Evolutionary conservation across 2,888 invertebrate species (phyloP), one percentile per base, ranked within the genome.

Genomic region (Orchestes rusci): DNA sequence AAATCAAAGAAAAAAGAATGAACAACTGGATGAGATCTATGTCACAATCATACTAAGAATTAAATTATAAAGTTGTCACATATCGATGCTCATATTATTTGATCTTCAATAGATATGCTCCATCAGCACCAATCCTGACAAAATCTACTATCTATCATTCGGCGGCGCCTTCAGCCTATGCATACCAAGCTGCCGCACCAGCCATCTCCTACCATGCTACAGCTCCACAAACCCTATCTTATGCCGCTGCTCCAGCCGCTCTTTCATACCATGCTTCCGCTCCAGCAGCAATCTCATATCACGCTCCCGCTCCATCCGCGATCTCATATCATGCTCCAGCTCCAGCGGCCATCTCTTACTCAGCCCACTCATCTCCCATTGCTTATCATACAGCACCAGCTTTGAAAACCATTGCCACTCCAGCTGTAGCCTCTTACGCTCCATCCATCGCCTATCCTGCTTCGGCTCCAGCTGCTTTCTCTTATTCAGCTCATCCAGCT

Each of bases 231-330:
- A n/a, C n/a, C n/a, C 15, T 15, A 7, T 5, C 15, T 12, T 15
- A 31, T 12, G n/a, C n/a, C n/a, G 5, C 5, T 8, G 32, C 32
- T 5, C 32, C 32, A 7, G 12, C 12, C 5, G 8, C 12, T n/a
- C 12, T 31, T 7, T 5, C 19, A 19, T 18, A 18, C 15, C 17
- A 10, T 10, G 32, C 38, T 4, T 10, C 16, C 7, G 10, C 34
- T 31, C 43, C 50, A n/a, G 50, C 43, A 27, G 53, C 52, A 17
- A 15, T 50, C 19, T 51, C 53, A n/a, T 50, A 52, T 12, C 32
- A 31, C n/a, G 32, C 32, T 5, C 32, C 32, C 5, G 32, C 32
- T n/a, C 23, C 23, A 23, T 5, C 32, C 12, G 8, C 7, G 12
- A 4, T 31, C 15, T 12, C 43, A 3, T 45, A 41, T 40, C 23